Base-by-base conservation (phyloP, 92 coral and sea anemone species). In the Zoanthus solanderi region DNA sequence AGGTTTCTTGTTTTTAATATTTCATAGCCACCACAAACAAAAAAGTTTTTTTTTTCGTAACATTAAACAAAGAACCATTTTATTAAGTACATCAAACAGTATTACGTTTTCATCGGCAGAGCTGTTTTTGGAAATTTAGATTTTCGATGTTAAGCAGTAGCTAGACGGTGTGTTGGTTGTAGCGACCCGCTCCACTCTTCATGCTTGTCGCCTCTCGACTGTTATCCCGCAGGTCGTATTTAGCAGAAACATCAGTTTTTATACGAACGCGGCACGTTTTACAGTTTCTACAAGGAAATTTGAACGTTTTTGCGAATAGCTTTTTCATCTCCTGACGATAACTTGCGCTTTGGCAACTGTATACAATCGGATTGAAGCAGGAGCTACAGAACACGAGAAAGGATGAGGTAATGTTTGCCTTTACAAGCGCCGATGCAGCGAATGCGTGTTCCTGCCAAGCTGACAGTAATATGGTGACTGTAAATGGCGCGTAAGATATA, bases 331-430 rank as follows among this genome's bases (percentile, higher is more conserved):
- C 46, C 13, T 10, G 13, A 30, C 85, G 85, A 67, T 65, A 81
- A 42, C 45, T 81, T 46, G 85, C 46, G 52, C 85, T 81, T 30
- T 81, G 85, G 66, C 74, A 81, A 67, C 75, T 67, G 15, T 81
- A 81, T 30, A 81, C 13, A 46, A 81, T 47, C 4, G 85, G 85
- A 29, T 81, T 81, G 46, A 47, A 45, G 66, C 85, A 65, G 29
- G 75, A 81, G 75, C 75, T 81, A 6, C 74, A 65, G 18, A 81
- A 81, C 9, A 81, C 75, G 9, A 81, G 75, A 67, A 81, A 81
- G 42, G 74, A 81, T 5, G 60, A 66, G 1, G 12, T 72, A 29
- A 79, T 61, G 56, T 65, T 61, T 68, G 60, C 1, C 12, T 61
- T 12, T 50, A 37, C 32, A 0, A 79, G 72, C 45, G 32, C 9